Percentiles rank a stretch among this genome's conserved stretches.
These are phyloP conservation scores for Trogon surrucura DNA, from an alignment of 2,113 vertebrate species.

Conservation along the genomic window DNA sequence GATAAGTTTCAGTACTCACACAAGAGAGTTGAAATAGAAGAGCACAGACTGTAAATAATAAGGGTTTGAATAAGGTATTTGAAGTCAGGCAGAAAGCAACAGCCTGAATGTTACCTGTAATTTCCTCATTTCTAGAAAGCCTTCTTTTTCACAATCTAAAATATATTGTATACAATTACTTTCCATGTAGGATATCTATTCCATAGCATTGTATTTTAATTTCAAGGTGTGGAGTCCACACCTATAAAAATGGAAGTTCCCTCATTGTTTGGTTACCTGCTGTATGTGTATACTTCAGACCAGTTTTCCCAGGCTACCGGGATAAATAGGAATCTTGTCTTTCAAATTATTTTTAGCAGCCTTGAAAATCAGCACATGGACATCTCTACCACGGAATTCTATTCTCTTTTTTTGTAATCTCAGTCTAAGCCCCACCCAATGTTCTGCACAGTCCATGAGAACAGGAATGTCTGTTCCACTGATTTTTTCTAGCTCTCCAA, in stretches of 20 bases:
- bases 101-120: background rate
- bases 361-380: background rate
- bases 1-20: background rate
- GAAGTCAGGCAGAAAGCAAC: background rate
- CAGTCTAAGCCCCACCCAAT: background rate
- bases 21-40: background rate
- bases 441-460: background rate
- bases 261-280: background rate
- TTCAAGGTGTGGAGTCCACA: background rate
- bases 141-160: background rate
- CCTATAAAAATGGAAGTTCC: background rate
- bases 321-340: background rate
- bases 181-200: background rate
- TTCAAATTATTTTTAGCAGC: background rate
- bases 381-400: background rate
- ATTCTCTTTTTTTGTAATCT: background rate
- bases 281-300: background rate
- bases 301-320: background rate
- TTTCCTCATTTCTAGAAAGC: background rate
- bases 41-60: background rate
- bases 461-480: background rate
- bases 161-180: background rate
- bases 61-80: background rate
- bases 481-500: background rate
- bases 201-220: background rate